phyloP scores from a whole-genome alignment of 2,888 invertebrate species.

The Lithosia quadra region DNA sequence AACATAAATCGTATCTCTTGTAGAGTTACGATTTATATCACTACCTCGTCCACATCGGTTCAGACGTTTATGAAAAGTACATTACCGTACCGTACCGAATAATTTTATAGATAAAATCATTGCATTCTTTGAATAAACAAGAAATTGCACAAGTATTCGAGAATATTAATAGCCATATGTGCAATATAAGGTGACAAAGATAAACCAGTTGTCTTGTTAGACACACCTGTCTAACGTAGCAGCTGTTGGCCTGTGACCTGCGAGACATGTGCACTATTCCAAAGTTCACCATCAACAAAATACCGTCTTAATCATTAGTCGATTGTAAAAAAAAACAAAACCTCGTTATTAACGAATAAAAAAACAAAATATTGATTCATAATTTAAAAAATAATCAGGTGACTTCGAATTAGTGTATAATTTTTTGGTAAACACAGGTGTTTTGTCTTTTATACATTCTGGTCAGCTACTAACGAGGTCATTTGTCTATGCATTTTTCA shows the following conservation, averaged over 20 bases:
- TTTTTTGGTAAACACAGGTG: neutral
- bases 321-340: slow-evolving; percentile 44
- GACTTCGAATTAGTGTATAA: neutral
- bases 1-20: neutral
- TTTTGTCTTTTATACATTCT: neutral
- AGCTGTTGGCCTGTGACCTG: slow-evolving; percentile 68
- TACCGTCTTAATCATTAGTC: slow-evolving; percentile 55
- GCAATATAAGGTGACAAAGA: slow-evolving; percentile 39
- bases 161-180: neutral
- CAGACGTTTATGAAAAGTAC: neutral
- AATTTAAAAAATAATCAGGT: slow-evolving; percentile 29
- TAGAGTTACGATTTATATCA: too few relatives aligned
- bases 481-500: slow-evolving; percentile 23
- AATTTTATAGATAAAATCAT: neutral
- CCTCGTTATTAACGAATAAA: slow-evolving; percentile 49
- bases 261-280: slow-evolving; percentile 56
- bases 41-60: neutral
- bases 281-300: slow-evolving; percentile 52
- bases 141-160: slow-evolving; percentile 1
- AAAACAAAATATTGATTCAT: slow-evolving; percentile 30
- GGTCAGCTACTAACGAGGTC: slow-evolving; percentile 14
- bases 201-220: slow-evolving; percentile 65
- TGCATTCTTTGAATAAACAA: neutral
- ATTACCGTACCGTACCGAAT: neutral
- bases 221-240: slow-evolving; percentile 80